phyloP scores from a whole-genome alignment of 2,797 vertebrate genomes.

The Anabacerthia variegaticeps region DNA sequence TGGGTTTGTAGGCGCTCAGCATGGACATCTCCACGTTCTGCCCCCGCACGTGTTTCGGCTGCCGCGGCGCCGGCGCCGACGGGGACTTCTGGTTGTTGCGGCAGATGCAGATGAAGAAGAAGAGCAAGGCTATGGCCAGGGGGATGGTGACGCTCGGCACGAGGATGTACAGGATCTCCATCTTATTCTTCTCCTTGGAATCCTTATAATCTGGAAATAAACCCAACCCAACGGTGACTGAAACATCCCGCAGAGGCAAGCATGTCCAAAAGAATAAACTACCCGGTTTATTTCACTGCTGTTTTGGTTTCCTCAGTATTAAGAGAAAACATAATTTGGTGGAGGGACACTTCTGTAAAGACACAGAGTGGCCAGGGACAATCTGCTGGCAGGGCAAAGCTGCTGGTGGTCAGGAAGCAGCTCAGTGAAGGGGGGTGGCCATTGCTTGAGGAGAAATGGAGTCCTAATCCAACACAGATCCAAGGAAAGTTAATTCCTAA shows the following conservation, averaged over 20 bases:
- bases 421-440: too few species aligned
- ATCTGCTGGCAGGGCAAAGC: neutral
- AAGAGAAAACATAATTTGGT: neutral
- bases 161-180: slow-evolving; percentile 97
- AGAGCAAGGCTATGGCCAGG: slow-evolving; percentile 91
- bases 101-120: slow-evolving; percentile 98
- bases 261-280: neutral
- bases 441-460: neutral
- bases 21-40: slow-evolving; percentile 99
- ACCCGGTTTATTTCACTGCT: neutral
- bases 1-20: slow-evolving; percentile 93
- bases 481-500: neutral
- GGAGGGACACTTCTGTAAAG: neutral
- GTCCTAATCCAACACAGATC: neutral
- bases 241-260: neutral
- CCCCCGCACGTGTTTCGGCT: slow-evolving; percentile 91
- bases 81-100: slow-evolving; percentile 96
- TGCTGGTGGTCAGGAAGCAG: neutral
- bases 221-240: neutral
- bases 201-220: slow-evolving; percentile 85
- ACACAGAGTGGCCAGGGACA: neutral
- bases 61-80: slow-evolving; percentile 84
- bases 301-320: neutral
- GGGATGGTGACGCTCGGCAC: slow-evolving; percentile 96
- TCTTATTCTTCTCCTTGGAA: slow-evolving; percentile 90